Percentiles rank a stretch among this genome's conserved stretches.
Evolutionary conservation across 2,797 vertebrate species (phyloP).

Genomic region (Sphenodon punctatus): DNA sequence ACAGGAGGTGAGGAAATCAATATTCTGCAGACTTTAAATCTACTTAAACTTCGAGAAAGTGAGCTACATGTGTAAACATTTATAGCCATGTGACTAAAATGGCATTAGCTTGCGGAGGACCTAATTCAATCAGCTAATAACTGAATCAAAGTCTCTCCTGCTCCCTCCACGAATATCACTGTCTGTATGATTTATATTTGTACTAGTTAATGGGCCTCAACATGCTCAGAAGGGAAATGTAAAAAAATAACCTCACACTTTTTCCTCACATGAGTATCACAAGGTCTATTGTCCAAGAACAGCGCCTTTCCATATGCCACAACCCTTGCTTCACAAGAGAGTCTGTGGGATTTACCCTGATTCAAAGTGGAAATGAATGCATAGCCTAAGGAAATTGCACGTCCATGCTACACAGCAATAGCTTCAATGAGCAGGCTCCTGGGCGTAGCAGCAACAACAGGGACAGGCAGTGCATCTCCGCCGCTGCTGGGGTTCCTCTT

Average conservation of each 20-base stretch:
- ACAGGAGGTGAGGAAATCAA: slow-evolving; percentile 23
- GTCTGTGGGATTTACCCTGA: background rate
- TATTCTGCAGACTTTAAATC: slow-evolving; percentile 39
- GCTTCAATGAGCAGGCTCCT: background rate
- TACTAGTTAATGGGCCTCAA: background rate
- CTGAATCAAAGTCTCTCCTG: background rate
- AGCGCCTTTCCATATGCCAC: background rate
- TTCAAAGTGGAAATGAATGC: background rate
- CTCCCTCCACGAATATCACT: background rate
- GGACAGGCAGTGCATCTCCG: no score
- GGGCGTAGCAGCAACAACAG: no score
- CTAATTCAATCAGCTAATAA: background rate
- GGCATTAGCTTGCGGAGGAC: background rate
- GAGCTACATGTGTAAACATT: slow-evolving; percentile 30
- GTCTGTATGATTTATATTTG: slow-evolving; percentile 2
- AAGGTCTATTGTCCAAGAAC: background rate
- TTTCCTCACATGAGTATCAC: background rate
- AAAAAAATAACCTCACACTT: background rate
- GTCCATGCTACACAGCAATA: background rate
- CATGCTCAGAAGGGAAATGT: background rate
- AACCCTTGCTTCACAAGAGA: background rate
- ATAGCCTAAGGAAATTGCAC: background rate
- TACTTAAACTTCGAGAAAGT: background rate
- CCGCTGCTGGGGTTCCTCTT: no score
- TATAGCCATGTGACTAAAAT: background rate